Evolutionary conservation across 2,113 vertebrate genomes (phyloP), one percentile per base, ranked within the genome.

Genomic region (Sialia sialis): DNA sequence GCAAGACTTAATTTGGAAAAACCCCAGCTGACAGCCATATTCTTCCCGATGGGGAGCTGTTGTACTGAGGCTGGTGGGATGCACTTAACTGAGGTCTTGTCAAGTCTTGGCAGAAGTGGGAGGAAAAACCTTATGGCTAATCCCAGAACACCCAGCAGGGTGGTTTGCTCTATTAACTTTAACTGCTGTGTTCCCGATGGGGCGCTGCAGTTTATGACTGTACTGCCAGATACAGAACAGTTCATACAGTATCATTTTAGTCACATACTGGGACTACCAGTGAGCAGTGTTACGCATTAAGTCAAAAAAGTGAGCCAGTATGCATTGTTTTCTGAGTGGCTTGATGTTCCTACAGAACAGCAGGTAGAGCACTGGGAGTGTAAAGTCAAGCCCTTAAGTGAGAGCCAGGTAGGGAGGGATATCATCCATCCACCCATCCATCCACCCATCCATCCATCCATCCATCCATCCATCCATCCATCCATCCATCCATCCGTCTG

Each of bases 1-100:
- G 54, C 75, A 86, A 96, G 91, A 34, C 83, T 90, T 90, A 41
- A 70, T 91, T 88, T 96, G 84, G 86, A 93, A 90, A 90, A 91
- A 67, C 4, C 64, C 82, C 79, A 92, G 89, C 91, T 94, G 94
- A 92, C 87, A 90, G 2, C 79, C 70, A 43, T 93, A 89, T 96
- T 92, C 66, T 87, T 97, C 89, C 85, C 85, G 0, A 54, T 60
- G 76, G 92, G 93, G 84, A 94, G 87, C 94, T 70, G 58, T 88
- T 82, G 30, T 56, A 36, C 74, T 64, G 64, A 51, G 56, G 27
- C 79, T 84, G 92, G 70, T 94, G 70, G 74, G 91, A 75, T 93
- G 86, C 46, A 67, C 66, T 93, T 80, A 52, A 41, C 25, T 67
- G 80, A 86, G 58, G 72, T 96, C 91, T 55, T 92, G 91, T 87